Evolutionary conservation across 2,888 invertebrate species (phyloP), one percentile per base, ranked within the genome.

Genomic region (Polietes domitor): DNA sequence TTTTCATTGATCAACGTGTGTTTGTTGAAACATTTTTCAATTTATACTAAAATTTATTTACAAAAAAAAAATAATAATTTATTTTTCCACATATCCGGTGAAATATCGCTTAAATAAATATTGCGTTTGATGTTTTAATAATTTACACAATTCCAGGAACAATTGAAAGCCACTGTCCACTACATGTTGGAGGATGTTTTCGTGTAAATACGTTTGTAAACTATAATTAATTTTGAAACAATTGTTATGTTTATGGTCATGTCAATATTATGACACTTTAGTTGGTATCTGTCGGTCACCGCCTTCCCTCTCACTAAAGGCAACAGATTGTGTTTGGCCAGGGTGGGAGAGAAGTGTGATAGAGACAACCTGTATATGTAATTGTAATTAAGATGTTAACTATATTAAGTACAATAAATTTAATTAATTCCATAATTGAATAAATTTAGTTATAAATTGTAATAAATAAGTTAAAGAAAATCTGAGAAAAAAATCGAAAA

Each of bases 1-100:
- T 63, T 65, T 65, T 41, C 65, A 65, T 41, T 65, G 65, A 19
- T 41, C 65, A 19, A 65, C 37, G 65, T 41, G 37, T 37, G 65
- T 65, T 65, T 61, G n/a, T 24, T 26, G 6, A 26, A 24, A 32
- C 55, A n/a, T n/a, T n/a, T n/a, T n/a, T n/a, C n/a, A n/a, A n/a
- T n/a, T n/a, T n/a, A n/a, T n/a, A n/a, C n/a, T n/a, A n/a, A n/a
- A n/a, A 4, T 15, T 47, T n/a, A 47, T 41, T 32, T 32, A 10
- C 9, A 15, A 47, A n/a, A n/a, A 47, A n/a, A n/a, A n/a, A n/a
- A n/a, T n/a, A n/a, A 47, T n/a, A 47, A 47, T 47, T 47, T n/a
- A 47, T 15, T 47, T 12, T n/a, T 47, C 1, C 7, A 12, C 1
- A 47, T 47, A n/a, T 47, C 15, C 47, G 47, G n/a, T 1, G 32